Evolutionary conservation across 1,140 invertebrate genomes (phyloP), one percentile per base, ranked within the genome.

Genomic region (Leucophenga varia): DNA sequence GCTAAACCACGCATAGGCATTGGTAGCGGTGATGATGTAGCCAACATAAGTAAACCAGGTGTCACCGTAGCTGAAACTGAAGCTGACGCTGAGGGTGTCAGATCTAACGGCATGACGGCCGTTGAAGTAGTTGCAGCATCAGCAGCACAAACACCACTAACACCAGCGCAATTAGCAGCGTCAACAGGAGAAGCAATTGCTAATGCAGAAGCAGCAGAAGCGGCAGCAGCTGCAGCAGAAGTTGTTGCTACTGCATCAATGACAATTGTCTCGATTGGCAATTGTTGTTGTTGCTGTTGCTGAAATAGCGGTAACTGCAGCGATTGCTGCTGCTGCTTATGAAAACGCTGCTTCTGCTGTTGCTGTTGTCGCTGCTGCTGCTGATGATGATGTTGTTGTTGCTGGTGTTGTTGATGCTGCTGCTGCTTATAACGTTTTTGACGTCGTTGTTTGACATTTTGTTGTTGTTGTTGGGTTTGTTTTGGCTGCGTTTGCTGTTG

Each of bases 151-250:
- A 5, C 22, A 25, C 22, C 22, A 25, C 22, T 10, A 25, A 5
- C 22, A 10, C 22, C 22, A 25, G 5, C 22, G 10, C 22, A 5
- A 25, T 10, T 10, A 25, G 22, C 22, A 25, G 10, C 22, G 10
- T 25, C 22, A 25, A 25, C 22, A 25, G 18, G 19, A 10, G 19
- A 16, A 40, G 40, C 53, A 9, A 54, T 31, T 30, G 43, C 54
- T 31, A 48, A n/a, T 13, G 38, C 46, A 20, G 21, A 25, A 13
- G 42, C 44, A 64, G 63, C 63, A 67, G 68, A 13, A 67, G 63
- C 59, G 68, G 47, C 42, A 59, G 59, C 18, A 52, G 52, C 21
- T 2, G 43, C 17, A 16, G 49, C 34, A 16, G 51, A 10, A 25
- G 22, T 25, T 25, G 22, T 25, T 10, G 10, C 22, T 25, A 5